Conservation (phyloP, 2,888 invertebrate genomes). For the Drosophila kanekoi region DNA sequence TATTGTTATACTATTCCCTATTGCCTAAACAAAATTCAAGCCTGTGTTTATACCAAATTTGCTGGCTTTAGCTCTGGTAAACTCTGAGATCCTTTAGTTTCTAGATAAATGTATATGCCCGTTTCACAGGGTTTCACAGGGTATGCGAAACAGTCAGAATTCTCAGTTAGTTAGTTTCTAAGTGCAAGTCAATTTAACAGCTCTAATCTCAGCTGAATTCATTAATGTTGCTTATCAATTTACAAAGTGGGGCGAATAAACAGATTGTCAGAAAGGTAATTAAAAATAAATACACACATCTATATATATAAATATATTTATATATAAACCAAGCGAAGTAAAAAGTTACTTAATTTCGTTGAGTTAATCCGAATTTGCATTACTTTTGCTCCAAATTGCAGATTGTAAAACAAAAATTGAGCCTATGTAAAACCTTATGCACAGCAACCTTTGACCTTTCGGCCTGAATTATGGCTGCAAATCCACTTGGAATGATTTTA, state of each 20-base stretch:
- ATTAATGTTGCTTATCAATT: conserved; percentile 23
- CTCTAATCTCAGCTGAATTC: conserved; percentile 13
- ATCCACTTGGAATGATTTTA: conserved; percentile 18
- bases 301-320: too few species aligned
- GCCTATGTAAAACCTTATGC: conserved; percentile 1
- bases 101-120: too few species aligned
- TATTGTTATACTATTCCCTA: too few species aligned
- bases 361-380: conserved; percentile 6
- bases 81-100: too few species aligned
- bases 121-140: background rate
- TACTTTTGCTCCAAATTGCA: background rate
- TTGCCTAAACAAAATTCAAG: too few species aligned
- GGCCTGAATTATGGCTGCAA: conserved; percentile 55
- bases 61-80: background rate
- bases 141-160: background rate
- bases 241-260: conserved; percentile 9
- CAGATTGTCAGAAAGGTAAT: conserved; percentile 2
- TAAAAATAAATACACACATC: conserved; percentile 1
- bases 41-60: too few species aligned
- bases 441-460: conserved; percentile 60
- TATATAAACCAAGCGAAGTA: background rate
- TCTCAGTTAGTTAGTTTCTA: background rate
- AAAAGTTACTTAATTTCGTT: background rate
- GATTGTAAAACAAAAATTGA: background rate
- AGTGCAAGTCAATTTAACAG: background rate